phyloP scores from a whole-genome alignment of 2,797 vertebrate species.

The Pseudocheirus occidentalis region DNA sequence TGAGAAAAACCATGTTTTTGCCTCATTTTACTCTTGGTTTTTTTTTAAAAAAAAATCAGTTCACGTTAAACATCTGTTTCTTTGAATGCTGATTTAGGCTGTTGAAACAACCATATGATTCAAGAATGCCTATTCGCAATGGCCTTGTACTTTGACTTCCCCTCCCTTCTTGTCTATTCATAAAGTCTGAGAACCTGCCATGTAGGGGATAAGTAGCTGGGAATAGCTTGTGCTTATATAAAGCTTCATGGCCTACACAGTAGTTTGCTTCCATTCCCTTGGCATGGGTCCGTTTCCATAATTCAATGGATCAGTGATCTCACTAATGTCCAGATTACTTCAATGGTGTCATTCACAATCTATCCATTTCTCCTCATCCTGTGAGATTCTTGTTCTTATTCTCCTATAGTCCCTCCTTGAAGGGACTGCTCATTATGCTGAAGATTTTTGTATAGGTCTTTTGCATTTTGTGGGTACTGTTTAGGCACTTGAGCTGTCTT shows the following conservation, averaged over 20 bases:
- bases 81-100: not conserved
- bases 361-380: not conserved
- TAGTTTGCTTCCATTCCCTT: not conserved
- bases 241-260: not conserved
- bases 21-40: not conserved
- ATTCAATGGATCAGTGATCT: not conserved
- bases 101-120: not conserved
- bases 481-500: not conserved
- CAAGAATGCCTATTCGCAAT: not conserved
- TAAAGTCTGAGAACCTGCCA: not conserved
- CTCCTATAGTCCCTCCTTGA: not conserved
- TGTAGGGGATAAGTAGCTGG: not conserved
- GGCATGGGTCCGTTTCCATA: not conserved
- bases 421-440: not conserved
- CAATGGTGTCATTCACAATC: not conserved
- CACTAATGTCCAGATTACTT: not conserved
- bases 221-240: not conserved
- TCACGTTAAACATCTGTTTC: not conserved
- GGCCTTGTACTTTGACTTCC: not conserved
- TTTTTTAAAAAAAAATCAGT: not conserved
- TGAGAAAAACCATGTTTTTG: slow-evolving; percentile 29
- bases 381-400: not conserved
- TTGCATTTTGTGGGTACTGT: not conserved
- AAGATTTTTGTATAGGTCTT: not conserved
- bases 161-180: not conserved